phyloP scores from a whole-genome alignment of 2,113 vertebrate species.

The Laticauda laticaudata region DNA sequence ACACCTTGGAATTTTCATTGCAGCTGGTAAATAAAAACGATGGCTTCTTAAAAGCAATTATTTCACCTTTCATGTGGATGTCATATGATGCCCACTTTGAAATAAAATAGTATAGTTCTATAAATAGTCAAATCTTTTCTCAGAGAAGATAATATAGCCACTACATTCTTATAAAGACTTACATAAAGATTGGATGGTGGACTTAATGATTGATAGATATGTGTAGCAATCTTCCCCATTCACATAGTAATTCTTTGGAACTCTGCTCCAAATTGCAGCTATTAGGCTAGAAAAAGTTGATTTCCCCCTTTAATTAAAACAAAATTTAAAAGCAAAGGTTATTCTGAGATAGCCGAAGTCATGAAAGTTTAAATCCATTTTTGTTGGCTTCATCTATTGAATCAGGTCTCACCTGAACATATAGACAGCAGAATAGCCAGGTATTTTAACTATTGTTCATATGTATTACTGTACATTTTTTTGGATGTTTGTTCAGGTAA shows the following conservation, averaged over 20 bases:
- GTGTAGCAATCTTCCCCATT: background rate
- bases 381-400: background rate
- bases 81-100: background rate
- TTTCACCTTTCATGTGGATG: background rate
- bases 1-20: background rate
- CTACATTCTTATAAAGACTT: background rate
- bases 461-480: background rate
- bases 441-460: conserved; percentile 13
- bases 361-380: background rate
- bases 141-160: background rate
- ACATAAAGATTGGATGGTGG: background rate
- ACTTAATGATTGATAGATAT: background rate
- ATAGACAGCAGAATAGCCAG: background rate
- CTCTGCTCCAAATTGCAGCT: background rate
- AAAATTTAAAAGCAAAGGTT: background rate
- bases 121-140: background rate
- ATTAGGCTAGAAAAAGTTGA: background rate
- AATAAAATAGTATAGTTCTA: background rate
- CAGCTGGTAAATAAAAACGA: background rate
- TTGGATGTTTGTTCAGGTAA: background rate
- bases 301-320: background rate
- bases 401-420: background rate
- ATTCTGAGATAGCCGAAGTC: background rate
- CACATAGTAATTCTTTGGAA: background rate
- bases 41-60: background rate